These are phyloP conservation scores for Antheraea yamamai DNA, from an alignment of 2,888 invertebrate genomes.

Conservation along the genomic window DNA sequence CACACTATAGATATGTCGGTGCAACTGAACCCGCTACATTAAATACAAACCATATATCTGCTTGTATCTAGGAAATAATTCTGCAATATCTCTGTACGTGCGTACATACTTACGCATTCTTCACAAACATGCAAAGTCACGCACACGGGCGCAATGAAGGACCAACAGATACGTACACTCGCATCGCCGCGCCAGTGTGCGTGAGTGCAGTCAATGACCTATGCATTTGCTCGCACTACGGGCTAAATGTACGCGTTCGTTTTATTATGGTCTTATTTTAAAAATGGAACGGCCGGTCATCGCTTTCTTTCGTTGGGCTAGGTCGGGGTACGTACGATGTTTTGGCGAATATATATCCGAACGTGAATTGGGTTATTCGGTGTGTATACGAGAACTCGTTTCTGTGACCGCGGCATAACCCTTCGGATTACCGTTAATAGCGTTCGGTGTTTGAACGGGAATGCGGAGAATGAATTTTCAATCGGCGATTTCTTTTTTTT, in stretches of 20 bases:
- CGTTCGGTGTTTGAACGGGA: constrained; percentile 40
- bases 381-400: constrained; percentile 40
- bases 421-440: constrained; percentile 43
- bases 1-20: constrained; percentile 7
- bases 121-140: constrained; percentile 79
- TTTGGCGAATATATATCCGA: constrained; percentile 19
- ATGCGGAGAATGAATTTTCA: constrained; percentile 22
- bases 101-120: constrained; percentile 77
- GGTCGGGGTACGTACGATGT: constrained; percentile 67
- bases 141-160: constrained; percentile 59
- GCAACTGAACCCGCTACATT: constrained; percentile 20
- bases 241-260: constrained; percentile 81
- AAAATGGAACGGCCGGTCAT: constrained; percentile 73
- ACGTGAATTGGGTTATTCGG: constrained; percentile 32
- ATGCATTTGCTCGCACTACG: constrained; percentile 79
- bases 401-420: constrained; percentile 43
- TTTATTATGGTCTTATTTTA: constrained; percentile 82
- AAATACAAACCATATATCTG: constrained; percentile 21
- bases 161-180: constrained; percentile 36
- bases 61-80: constrained; percentile 76
- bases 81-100: constrained; percentile 78
- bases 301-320: constrained; percentile 75
- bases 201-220: constrained; percentile 76
- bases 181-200: constrained; percentile 47
- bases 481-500: not conserved